Evolutionary conservation across 2,113 vertebrate species (phyloP).

Genomic region (Leptosomus discolor): DNA sequence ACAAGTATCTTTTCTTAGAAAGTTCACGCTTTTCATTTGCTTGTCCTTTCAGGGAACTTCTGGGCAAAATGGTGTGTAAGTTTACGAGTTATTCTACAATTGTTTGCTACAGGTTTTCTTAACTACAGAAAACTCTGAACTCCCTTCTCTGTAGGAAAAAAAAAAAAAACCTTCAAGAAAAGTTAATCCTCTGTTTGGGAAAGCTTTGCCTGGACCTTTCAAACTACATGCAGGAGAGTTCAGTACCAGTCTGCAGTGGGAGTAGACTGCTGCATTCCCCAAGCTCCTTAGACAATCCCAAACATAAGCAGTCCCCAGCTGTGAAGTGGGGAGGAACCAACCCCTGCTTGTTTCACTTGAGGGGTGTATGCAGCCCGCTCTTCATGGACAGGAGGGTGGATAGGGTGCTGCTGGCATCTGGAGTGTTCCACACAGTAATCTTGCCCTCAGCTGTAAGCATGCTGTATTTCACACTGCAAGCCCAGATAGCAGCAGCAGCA

Average conservation of each 20-base stretch:
- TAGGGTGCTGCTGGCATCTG: background rate
- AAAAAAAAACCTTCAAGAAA: background rate
- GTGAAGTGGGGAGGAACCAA: background rate
- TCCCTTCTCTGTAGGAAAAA: background rate
- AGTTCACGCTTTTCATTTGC: background rate
- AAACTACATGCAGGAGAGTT: background rate
- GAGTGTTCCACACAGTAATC: background rate
- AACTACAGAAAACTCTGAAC: background rate
- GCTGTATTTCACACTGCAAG: background rate
- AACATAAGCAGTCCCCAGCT: background rate
- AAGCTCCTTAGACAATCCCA: background rate
- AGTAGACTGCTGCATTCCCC: background rate
- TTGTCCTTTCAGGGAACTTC: background rate
- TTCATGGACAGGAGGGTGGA: background rate
- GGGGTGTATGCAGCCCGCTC: background rate
- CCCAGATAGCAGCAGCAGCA: background rate
- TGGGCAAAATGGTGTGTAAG: background rate
- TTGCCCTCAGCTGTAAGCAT: background rate
- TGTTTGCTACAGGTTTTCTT: background rate
- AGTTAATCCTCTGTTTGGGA: background rate
- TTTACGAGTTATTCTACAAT: background rate
- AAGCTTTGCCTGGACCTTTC: background rate
- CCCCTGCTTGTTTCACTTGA: background rate
- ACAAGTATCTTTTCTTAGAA: background rate
- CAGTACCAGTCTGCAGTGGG: background rate